Conservation (phyloP, 2,888 invertebrate species). For the Cryptops parisi region DNA sequence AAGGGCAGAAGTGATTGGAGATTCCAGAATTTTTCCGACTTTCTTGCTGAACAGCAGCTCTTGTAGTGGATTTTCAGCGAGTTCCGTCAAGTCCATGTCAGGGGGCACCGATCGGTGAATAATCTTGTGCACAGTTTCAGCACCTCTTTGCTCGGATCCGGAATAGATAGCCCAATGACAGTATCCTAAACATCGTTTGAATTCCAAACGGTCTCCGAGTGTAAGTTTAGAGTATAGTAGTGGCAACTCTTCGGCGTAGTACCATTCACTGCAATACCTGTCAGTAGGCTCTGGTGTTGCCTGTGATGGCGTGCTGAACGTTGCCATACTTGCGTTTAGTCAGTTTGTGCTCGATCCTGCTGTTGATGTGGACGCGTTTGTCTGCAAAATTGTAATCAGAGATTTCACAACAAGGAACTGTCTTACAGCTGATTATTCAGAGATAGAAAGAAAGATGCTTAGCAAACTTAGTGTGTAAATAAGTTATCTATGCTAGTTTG, state of each 20-base stretch:
- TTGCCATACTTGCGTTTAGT: too few relatives aligned
- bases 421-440: too few relatives aligned
- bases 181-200: background rate
- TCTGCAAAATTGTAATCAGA: too few relatives aligned
- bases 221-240: background rate
- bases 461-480: too few relatives aligned
- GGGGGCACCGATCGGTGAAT: background rate
- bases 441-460: too few relatives aligned
- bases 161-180: background rate
- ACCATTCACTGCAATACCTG: background rate
- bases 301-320: too few relatives aligned
- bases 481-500: too few relatives aligned
- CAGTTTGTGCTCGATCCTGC: too few relatives aligned
- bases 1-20: background rate
- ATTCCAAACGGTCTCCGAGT: background rate
- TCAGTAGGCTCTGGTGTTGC: too few relatives aligned
- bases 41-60: background rate
- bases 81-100: background rate
- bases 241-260: background rate
- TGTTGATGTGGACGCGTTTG: too few relatives aligned
- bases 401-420: too few relatives aligned
- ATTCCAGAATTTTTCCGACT: background rate
- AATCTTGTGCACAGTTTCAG: background rate
- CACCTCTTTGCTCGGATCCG: background rate
- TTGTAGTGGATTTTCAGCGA: background rate